Percentiles rank a stretch among this genome's conserved stretches.
Evolutionary conservation across 1,140 invertebrate species (phyloP).

Genomic region (Sarcophaga bullata): DNA sequence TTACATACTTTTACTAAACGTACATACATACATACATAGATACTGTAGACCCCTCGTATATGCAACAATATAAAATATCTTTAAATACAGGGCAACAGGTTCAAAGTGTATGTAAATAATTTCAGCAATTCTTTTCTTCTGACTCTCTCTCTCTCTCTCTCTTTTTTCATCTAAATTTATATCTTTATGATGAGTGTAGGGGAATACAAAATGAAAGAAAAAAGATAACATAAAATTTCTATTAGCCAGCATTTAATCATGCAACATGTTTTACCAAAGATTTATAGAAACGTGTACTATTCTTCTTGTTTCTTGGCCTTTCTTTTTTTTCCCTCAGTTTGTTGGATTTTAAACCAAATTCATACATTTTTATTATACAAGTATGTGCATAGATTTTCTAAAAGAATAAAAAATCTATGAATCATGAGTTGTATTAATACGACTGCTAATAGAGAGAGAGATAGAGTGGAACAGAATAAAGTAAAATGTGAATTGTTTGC

Average conservation of each 20-base stretch:
- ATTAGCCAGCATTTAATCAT: slow-evolving; percentile 8
- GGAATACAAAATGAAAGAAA: no score
- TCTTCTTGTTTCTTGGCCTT: neutral
- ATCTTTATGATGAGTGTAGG: no score
- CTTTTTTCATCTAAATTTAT: no score
- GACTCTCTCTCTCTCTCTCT: no score
- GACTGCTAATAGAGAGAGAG: slow-evolving; percentile 17
- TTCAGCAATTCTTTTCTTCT: neutral
- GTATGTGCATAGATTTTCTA: neutral
- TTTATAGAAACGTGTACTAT: neutral
- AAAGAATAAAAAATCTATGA: slow-evolving; percentile 18
- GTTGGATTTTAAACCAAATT: neutral
- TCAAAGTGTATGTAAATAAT: neutral
- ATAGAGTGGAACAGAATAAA: neutral
- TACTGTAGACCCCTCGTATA: neutral
- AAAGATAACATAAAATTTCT: neutral
- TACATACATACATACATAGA: neutral
- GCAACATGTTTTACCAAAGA: slow-evolving; percentile 28
- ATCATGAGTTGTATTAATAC: slow-evolving; percentile 28
- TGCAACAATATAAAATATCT: neutral
- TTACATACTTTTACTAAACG: neutral
- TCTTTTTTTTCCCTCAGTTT: slow-evolving; percentile 23
- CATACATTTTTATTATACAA: neutral
- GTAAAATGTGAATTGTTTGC: neutral
- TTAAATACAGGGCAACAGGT: slow-evolving; percentile 37